Evolutionary conservation across 2,113 vertebrate genomes (phyloP).

Genomic region (Laticauda colubrina): DNA sequence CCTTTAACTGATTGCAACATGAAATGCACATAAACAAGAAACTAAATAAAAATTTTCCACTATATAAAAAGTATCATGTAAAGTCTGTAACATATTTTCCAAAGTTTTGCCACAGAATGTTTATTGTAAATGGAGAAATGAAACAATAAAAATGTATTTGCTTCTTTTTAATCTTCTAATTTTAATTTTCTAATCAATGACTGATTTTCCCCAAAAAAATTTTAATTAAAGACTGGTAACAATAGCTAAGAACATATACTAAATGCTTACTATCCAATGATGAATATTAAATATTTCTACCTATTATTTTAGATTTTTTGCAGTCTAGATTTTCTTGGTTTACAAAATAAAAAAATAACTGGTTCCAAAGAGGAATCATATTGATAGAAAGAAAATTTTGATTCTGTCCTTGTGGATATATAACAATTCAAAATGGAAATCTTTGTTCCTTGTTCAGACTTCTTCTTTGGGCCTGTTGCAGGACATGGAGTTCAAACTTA

Average conservation of each 20-base stretch:
- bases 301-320: neutral
- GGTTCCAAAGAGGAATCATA: neutral
- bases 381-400: neutral
- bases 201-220: neutral
- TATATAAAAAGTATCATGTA: neutral
- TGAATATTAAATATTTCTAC: neutral
- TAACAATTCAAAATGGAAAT: neutral
- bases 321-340: neutral
- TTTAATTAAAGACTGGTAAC: neutral
- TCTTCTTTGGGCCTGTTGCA: neutral
- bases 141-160: neutral
- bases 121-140: neutral
- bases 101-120: neutral
- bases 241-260: neutral
- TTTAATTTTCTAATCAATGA: too few species aligned
- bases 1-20: neutral
- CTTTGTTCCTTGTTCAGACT: neutral
- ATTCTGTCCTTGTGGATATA: neutral
- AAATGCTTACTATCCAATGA: neutral
- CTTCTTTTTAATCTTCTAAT: neutral
- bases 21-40: neutral
- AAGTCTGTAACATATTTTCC: neutral
- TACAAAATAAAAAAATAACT: neutral
- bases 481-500: neutral
- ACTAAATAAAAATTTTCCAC: neutral